Evolutionary conservation across 1,140 invertebrate genomes (phyloP), one percentile per base, ranked within the genome.

Genomic region (Aradophagus sp.): DNA sequence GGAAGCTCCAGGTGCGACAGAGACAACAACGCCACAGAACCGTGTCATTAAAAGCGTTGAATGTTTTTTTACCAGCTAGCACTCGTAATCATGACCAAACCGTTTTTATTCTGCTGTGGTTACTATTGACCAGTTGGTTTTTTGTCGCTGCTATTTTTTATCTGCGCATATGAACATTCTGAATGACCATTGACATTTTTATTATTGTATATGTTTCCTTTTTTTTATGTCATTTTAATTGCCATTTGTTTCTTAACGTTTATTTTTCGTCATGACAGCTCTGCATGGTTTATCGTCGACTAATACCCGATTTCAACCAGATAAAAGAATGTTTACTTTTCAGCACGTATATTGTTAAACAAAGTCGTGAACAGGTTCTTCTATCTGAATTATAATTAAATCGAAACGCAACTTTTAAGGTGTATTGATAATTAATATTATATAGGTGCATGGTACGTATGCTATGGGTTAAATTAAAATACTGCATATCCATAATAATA

Each of bases 1-100:
- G 66, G 44, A 79, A 75, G 77, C 76, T 82, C 69, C 82, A 86
- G 84, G 84, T 86, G 84, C 82, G 83, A 81, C 68, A 76, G 62
- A 59, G 72, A 62, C 53, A 35, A 50, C 50, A 74, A 45, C 72
- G 48, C 62, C 47, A 72, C 73, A 66, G 71, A 62, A 71, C 78
- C 73, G 56, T 78, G 72, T 77, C 77, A 58, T 66, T 63, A 26
- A 35, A 61, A 48, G 14, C 36, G 17, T 42, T 47, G 48, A 47
- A 53, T 73, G 69, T 58, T 59, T 35, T 55, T 68, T 53, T 62
- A 36, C 39, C n/a, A 39, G 17, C 13, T 48, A 47, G 14, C 52
- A 65, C 52, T 70, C 38, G 32, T 66, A 61, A 62, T 69, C 56
- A 42, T 61, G 44, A 58, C 26, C 62, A 73, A 62, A 26, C 41